Percentiles rank a stretch among this genome's conserved stretches.
Conservation (phyloP, 2,113 vertebrate genomes). For the Nothobranchius kuhntae region DNA sequence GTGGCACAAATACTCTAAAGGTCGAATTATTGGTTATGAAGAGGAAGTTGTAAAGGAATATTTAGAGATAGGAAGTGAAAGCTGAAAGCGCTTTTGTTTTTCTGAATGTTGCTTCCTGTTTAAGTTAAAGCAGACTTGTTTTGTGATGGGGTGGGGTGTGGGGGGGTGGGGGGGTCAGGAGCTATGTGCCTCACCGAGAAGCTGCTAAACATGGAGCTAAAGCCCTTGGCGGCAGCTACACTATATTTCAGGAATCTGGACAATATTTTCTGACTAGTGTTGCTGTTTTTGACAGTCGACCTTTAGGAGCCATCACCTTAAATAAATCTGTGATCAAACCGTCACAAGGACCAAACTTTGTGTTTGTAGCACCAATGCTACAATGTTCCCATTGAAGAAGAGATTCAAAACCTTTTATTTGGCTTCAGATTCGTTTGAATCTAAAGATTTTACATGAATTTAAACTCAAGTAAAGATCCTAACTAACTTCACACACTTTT, state of each 20-base stretch:
- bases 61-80: conserved; percentile 35
- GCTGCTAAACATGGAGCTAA: not conserved
- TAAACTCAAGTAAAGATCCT: too few species aligned
- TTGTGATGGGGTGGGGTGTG: not conserved
- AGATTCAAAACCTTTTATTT: not conserved
- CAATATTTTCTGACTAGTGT: not conserved
- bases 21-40: not conserved
- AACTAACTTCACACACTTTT: too few species aligned
- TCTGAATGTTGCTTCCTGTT: not conserved
- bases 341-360: not conserved
- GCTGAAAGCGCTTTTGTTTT: conserved; percentile 6
- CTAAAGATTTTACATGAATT: not conserved
- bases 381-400: not conserved
- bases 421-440: not conserved
- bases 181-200: not conserved
- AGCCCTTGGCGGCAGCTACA: not conserved
- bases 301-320: not conserved
- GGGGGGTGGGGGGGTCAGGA: not conserved
- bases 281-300: not conserved
- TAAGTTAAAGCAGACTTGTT: not conserved
- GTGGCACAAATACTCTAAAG: not conserved
- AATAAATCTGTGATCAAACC: conserved; percentile 2
- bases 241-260: not conserved
- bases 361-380: not conserved
- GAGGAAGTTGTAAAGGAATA: conserved; percentile 2